These are phyloP conservation scores for Drosophila pegasa DNA, from an alignment of 2,888 invertebrate species.

Conservation along the genomic window DNA sequence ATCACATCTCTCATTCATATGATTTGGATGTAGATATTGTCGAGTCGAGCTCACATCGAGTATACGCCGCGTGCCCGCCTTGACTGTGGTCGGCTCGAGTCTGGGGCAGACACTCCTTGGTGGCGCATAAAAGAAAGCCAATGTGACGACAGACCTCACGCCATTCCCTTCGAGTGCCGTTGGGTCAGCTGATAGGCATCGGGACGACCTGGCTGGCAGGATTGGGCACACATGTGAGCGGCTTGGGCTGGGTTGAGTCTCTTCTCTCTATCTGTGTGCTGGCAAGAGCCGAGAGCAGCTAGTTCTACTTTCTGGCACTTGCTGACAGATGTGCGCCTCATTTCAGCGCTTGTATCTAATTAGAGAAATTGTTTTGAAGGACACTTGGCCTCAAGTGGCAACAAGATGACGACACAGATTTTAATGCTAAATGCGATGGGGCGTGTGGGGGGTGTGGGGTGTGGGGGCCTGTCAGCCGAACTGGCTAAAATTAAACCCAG, in stretches of 20 bases:
- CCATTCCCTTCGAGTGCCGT: slow-evolving; percentile 6
- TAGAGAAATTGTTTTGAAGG: slow-evolving; percentile 82
- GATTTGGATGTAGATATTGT: slow-evolving; percentile 14
- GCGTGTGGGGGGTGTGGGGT: background rate
- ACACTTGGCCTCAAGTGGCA: slow-evolving; percentile 71
- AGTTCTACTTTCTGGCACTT: slow-evolving; percentile 21
- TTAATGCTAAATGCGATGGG: slow-evolving; percentile 9
- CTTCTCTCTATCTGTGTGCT: no score
- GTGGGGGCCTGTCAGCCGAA: slow-evolving; percentile 1
- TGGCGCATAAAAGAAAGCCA: slow-evolving; percentile 45
- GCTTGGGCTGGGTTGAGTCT: background rate
- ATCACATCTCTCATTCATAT: slow-evolving; percentile 9
- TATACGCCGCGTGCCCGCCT: slow-evolving; percentile 49
- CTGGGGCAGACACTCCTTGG: slow-evolving; percentile 50
- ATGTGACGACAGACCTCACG: slow-evolving; percentile 38
- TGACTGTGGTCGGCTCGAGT: slow-evolving; percentile 40
- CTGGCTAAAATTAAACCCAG: slow-evolving; percentile 45
- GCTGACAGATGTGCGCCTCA: slow-evolving; percentile 46
- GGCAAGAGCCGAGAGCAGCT: background rate
- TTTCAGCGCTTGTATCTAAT: slow-evolving; percentile 78
- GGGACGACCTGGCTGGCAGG: background rate
- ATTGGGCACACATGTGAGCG: background rate
- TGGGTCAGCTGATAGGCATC: slow-evolving; percentile 20
- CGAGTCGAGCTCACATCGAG: slow-evolving; percentile 34
- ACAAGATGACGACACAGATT: slow-evolving; percentile 63